Evolutionary conservation across 2,888 invertebrate species (phyloP), one percentile per base, ranked within the genome.

Genomic region (Pseudanteris insignis): DNA sequence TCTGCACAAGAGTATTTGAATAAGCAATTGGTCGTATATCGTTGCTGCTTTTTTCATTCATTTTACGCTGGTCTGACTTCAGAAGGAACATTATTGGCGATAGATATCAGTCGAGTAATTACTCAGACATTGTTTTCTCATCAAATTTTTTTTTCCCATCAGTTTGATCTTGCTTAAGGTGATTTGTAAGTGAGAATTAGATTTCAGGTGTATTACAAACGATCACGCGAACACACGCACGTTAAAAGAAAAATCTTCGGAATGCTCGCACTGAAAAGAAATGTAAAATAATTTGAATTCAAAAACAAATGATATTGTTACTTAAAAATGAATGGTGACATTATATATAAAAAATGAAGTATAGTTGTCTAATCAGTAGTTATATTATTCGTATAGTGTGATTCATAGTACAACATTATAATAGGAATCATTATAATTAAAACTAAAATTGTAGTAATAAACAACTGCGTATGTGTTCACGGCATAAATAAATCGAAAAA

Each of bases 381-480:
- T 63, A 54, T 64, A 67, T 46, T 60, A 64, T 57, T 61, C 50
- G 47, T 60, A 55, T 50, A 48, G 63, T 51, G 59, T 55, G 60
- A 60, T 59, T 55, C 54, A 59, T 50, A 50, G 36, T 53, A 63
- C 55, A 51, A 55, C 55, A 55, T 60, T 63, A 60, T 59, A 46
- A 60, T 64, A 64, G 46, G 55, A 47, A 60, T 59, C 55, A 55
- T 60, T 46, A 61, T 61, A 63, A 64, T 58, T 60, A 62, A 63
- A 62, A 60, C 38, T 46, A 55, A 53, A 63, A 55, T 51, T 51
- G 58, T 64, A 64, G 50, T 64, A 61, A 61, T 61, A 64, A 58
- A 64, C 61, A 61, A 58, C 40, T 62, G 62, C 65, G 68, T 70
- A 66, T 66, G 67, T 71, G 68, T 64, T 70, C 62, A 65, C 67